Percentiles rank a stretch among this genome's conserved stretches.
Evolutionary conservation across 37 sponge, comb jelly and placozoan genomes (phyloP).

Genomic region (Theonella swinhoei): DNA sequence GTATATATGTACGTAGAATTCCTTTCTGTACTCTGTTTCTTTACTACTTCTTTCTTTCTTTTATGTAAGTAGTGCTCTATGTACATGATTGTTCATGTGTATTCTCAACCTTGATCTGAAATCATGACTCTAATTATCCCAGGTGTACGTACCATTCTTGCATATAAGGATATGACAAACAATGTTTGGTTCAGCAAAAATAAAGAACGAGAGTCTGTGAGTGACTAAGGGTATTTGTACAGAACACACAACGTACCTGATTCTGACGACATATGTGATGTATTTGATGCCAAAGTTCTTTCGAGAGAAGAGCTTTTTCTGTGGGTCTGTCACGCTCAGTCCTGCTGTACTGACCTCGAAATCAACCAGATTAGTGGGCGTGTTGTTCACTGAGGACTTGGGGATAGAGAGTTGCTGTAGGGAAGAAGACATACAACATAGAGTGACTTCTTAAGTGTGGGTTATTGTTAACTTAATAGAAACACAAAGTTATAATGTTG

Average conservation of each 20-base stretch:
- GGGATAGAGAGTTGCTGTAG: conserved; percentile 25
- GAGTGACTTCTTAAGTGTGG: not conserved
- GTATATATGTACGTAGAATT: too few species aligned
- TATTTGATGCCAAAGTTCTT: conserved; percentile 46
- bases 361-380: conserved; percentile 27
- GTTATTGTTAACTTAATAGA: too few species aligned
- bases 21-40: too few species aligned
- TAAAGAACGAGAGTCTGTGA: not conserved
- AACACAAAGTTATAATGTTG: too few species aligned
- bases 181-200: too few species aligned
- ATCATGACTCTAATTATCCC: too few species aligned
- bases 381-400: not conserved
- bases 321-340: conserved; percentile 40
- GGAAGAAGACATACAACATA: not conserved
- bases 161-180: too few species aligned
- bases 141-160: too few species aligned
- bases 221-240: not conserved
- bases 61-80: too few species aligned
- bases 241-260: conserved; percentile 37
- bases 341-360: conserved; percentile 47
- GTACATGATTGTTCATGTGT: too few species aligned
- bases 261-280: conserved; percentile 67
- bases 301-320: conserved; percentile 33
- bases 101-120: too few species aligned
- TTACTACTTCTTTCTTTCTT: too few species aligned